Base-by-base conservation (phyloP, 2,797 vertebrate species). In the Catharus ustulatus region DNA sequence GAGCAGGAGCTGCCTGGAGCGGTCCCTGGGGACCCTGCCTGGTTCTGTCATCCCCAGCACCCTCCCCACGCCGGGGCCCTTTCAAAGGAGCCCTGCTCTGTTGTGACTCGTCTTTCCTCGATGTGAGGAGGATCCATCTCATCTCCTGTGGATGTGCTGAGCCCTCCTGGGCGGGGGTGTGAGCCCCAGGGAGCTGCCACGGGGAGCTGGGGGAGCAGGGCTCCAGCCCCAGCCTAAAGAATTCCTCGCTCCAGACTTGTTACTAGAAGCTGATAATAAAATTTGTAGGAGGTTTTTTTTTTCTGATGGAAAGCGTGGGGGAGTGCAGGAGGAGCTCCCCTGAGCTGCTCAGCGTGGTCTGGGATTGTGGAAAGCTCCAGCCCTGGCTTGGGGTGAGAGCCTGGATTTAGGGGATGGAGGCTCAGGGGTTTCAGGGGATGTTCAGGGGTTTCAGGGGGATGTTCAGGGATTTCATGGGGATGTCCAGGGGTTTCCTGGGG, bases 1-100 rank as follows among this genome's bases (percentile, higher is more conserved):
- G n/a, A 79, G 72, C 13, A 71, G 58, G 83, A 96, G 90, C 93
- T 93, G 36, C 36, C 36, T 38, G 36, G 36, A 38, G 36, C 36
- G 10, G 89, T 96, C 96, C 87, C 96, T 30, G 69, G 91, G 94
- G 91, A 95, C 6, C 1, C 90, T 26, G 89, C 91, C 85, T 84
- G 79, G 22, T 75, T 72, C 87, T 84, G 84, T 89, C 89, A 89
- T 82, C 89, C 63, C 86, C 18, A 0, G 72, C 59, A 43, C 74
- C 62, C 80, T 86, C 88, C 94, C 63, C 20, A 0, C 83, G 26
- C 0, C 9, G 3, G 63, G 80, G 42, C 73, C 22, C 10, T 71
- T 34, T 13, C 5, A 77, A 74, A 91, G 69, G n/a, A 84, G 42
- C 57, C 91, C 59, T 49, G 1, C 91, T 88, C 55, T 84, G 80